Base-by-base conservation (phyloP, 2,113 vertebrate genomes). In the Amphiprion percula region DNA sequence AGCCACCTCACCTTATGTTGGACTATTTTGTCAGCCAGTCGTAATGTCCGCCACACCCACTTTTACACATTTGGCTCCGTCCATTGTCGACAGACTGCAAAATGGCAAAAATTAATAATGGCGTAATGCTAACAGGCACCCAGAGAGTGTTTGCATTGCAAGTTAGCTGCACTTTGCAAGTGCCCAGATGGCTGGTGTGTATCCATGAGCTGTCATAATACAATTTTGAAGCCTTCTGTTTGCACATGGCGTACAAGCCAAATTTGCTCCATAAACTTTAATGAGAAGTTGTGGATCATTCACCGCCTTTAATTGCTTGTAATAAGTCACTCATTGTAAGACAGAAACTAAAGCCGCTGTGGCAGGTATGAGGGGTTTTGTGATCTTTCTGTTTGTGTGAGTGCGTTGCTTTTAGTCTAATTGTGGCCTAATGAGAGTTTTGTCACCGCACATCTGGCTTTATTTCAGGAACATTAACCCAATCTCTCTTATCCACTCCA, bases 261-360 rank as follows among this genome's bases (percentile, higher is more conserved):
- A 77, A 71, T 83, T 67, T 67, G 54, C 61, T 75, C 55, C 62
- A 71, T 79, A 74, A 85, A 75, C 53, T 68, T 85, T 80, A 69
- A 84, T 75, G 85, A 87, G 68, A 41, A 63, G 63, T 74, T 58
- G 44, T 64, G 64, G 69, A 56, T 80, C 68, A 58, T 83, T 82
- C 33, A 72, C 89, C 69, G 82, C 65, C 47, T 75, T 66, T 71
- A 67, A 77, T 82, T 61, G 39, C 47, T 61, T 1, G 4, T 52
- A 11, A 63, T 80, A 39, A 79, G 79, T 87, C 64, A 64, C 46
- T 73, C 15, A 63, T 54, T 11, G 46, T 19, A 33, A 12, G 47
- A 28, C 19, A 24, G n/a, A 30, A 37, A 52, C 11, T 56, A 7
- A 70, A 68, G 53, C 61, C 53, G 47, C 56, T 72, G 58, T 2